Conservation (phyloP, 2,888 invertebrate species). For the Melanotus villosus region DNA sequence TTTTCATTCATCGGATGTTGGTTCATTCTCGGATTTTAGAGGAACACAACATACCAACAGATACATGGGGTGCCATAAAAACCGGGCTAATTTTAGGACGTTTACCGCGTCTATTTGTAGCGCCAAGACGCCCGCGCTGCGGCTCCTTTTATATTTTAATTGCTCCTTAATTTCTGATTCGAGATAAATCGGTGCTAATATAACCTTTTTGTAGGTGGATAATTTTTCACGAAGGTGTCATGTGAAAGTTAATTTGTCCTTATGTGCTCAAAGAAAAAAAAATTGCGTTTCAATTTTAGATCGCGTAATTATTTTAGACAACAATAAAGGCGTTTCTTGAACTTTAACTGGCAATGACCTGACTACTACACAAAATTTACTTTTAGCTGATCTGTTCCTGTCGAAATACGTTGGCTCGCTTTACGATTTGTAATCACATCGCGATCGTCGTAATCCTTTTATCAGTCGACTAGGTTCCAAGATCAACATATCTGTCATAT, state of each 20-base stretch:
- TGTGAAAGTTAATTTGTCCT: not conserved
- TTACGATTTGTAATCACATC: no score
- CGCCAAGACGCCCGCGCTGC: conserved; percentile 36
- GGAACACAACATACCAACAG: conserved; percentile 7
- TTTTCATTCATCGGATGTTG: conserved; percentile 10
- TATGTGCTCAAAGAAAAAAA: no score
- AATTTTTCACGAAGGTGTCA: not conserved
- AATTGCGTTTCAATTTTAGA: no score
- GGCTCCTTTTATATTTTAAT: conserved; percentile 38
- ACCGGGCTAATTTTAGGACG: conserved; percentile 39
- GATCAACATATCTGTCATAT: conserved; percentile 9
- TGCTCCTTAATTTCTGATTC: conserved; percentile 37
- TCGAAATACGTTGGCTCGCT: no score
- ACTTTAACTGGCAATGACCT: not conserved
- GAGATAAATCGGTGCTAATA: conserved; percentile 25
- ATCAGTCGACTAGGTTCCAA: conserved; percentile 14
- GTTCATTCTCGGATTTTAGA: conserved; percentile 3
- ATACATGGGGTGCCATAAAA: conserved; percentile 26
- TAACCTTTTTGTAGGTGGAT: conserved; percentile 1
- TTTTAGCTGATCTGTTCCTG: no score
- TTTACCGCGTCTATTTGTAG: conserved; percentile 41
- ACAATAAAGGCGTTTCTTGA: not conserved
- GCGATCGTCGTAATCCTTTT: conserved; percentile 15
- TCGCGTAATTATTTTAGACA: no score
- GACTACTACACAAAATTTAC: no score